Base-by-base conservation (phyloP, 1,140 invertebrate genomes). In the Calephelis virginiensis region DNA sequence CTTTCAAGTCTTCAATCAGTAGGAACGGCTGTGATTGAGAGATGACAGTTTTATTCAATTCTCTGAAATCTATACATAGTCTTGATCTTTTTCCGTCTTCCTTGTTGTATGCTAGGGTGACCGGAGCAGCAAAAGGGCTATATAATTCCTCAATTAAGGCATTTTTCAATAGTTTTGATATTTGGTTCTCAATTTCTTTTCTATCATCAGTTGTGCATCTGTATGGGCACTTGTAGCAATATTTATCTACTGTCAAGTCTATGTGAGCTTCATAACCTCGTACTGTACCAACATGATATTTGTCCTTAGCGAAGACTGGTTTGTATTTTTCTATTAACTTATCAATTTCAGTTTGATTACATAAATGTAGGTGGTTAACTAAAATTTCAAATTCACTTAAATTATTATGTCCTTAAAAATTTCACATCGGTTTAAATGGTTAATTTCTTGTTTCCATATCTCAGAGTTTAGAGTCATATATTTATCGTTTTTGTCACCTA, bases 81-180 rank as follows among this genome's bases (percentile, higher is more conserved):
- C 66, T 63, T 48, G 66, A 17, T 46, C 45, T 67, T 47, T 11
- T 53, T 14, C 28, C 61, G 5, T 64, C 67, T 50, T 64, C 62
- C 56, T 69, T 69, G 61, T 64, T 64, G 50, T 28, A 69, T 14
- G 67, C 67, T 50, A 69, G 45, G 3, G 67, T 64, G n/a, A 69
- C 63, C 28, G 67, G 67, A 50, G 67, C 67, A 45, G 67, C 67
- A 64, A 69, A 69, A 1, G 67, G 67, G 14, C 67, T 68, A 47
- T 47, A 63, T 47, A 45, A 63, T 63, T 63, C 61, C 14, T 46
- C 61, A 17, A 63, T 63, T 14, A 50, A 50, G 28, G n/a, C 50
- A 10, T 49, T 38, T 38, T 59, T 4, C 37, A 59, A 37, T 11
- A 28, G 17, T 37, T 28, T 59, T 6, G 53, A 59, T 59, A 59